phyloP scores from a whole-genome alignment of 2,113 vertebrate genomes.

The Gyps fulvus region DNA sequence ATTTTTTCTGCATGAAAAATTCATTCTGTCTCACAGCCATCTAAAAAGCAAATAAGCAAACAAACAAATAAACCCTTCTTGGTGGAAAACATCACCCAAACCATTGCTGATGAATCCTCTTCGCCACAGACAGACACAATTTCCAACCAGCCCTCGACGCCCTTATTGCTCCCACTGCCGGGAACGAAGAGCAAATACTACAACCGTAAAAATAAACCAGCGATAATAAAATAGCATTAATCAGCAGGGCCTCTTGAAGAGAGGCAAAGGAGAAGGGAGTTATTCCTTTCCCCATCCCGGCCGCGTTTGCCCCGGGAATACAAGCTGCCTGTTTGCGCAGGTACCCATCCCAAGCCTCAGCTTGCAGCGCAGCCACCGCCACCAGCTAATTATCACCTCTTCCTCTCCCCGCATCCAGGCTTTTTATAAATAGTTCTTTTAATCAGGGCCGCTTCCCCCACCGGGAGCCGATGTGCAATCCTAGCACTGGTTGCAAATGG shows the following conservation, averaged over 20 bases:
- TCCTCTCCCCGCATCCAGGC: neutral
- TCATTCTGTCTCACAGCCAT: neutral
- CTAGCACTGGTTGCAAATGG: neutral
- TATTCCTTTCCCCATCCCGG: neutral
- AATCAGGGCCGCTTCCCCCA: constrained; percentile 2
- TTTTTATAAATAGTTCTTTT: constrained; percentile 62
- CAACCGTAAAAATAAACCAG: neutral
- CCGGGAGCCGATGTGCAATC: neutral
- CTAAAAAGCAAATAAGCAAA: neutral
- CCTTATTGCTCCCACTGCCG: neutral
- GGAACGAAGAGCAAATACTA: neutral
- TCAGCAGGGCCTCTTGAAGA: neutral
- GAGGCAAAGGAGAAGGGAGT: neutral
- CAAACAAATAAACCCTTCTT: neutral
- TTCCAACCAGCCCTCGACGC: neutral
- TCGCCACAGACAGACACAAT: neutral
- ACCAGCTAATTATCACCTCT: constrained; percentile 25
- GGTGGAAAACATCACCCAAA: neutral
- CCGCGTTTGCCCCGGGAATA: fast-evolving
- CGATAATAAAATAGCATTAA: neutral
- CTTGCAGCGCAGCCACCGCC: neutral
- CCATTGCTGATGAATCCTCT: neutral
- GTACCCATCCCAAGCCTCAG: fast-evolving
- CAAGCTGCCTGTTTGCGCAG: neutral
- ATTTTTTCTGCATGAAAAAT: constrained; percentile 36